Evolutionary conservation across 1,140 invertebrate genomes (phyloP), one percentile per base, ranked within the genome.

Genomic region (Neuroterus valhalla): DNA sequence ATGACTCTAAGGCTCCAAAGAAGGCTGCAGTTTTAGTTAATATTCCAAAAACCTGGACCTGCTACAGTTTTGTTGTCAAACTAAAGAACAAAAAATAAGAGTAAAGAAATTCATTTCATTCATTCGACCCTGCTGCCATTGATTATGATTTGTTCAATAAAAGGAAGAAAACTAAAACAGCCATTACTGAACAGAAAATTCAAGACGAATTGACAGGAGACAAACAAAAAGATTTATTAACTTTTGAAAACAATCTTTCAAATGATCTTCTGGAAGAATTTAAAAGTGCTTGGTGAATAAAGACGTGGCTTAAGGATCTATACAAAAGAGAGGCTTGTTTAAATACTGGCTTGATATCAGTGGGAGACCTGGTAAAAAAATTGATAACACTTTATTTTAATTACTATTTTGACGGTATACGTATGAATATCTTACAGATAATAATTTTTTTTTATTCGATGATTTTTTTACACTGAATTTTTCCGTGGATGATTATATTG

Each of bases 401-500:
- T 45, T 14, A 45, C 15, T 45, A 45, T 45, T 42, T 38, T 67
- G 12, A 67, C 66, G 38, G 12, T 12, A 12, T 26, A 67, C 31
- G 14, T 38, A 11, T 2, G 31, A 67, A 26, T 38, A 38, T 67
- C 31, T 15, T 42, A 67, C 31, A 67, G 15, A 67, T 42, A 67
- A 15, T 42, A 15, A 31, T 31, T 67, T 67, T 67, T 42, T 38
- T 38, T 15, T 14, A 45, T 4, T 4, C 2, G 2, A 14, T 2
- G 2, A 11, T 45, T 45, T 45, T 45, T 45, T 11, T 67, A 67
- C 8, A 42, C 38, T 38, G 66, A 38, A 38, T 68, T 45, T 44
- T 44, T 68, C 17, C 43, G 44, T 44, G 44, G 17, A 68, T 68
- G 26, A 44, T 68, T 19, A 68, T 44, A 68, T 68, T 68, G 67